Evolutionary conservation across 2,113 vertebrate species (phyloP).

Genomic region (Urocynchramus pylzowi): DNA sequence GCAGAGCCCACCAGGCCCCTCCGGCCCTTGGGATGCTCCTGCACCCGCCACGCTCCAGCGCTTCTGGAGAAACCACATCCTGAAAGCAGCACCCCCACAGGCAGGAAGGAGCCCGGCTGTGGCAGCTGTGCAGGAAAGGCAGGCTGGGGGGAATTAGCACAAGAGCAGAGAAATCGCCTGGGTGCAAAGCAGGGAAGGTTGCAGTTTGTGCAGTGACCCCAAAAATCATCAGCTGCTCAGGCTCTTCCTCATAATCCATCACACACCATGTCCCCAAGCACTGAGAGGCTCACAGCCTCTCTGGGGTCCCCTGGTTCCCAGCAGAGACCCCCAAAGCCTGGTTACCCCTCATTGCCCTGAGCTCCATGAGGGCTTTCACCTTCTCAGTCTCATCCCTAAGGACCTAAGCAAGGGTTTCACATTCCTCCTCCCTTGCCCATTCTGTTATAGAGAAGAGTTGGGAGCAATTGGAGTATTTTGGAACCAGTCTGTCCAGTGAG

Average conservation of each 20-base stretch:
- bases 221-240: neutral
- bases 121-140: neutral
- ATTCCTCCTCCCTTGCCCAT: fast-evolving
- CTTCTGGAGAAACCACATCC: slow-evolving; percentile 27
- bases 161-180: fast-evolving
- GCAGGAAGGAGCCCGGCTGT: neutral
- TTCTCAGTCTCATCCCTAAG: neutral
- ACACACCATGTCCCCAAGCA: fast-evolving
- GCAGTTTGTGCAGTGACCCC: neutral
- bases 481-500: neutral
- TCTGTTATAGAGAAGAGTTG: neutral
- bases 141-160: neutral
- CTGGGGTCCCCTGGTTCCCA: neutral
- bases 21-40: neutral
- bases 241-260: neutral
- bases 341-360: neutral
- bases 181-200: neutral
- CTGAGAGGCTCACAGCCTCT: neutral
- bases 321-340: neutral
- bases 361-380: neutral
- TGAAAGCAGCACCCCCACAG: neutral
- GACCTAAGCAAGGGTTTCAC: neutral
- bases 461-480: neutral
- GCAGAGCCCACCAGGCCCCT: neutral
- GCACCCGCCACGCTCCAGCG: fast-evolving